Evolutionary conservation across 2,113 vertebrate species (phyloP).

Genomic region (Orientallactaga bullata): DNA sequence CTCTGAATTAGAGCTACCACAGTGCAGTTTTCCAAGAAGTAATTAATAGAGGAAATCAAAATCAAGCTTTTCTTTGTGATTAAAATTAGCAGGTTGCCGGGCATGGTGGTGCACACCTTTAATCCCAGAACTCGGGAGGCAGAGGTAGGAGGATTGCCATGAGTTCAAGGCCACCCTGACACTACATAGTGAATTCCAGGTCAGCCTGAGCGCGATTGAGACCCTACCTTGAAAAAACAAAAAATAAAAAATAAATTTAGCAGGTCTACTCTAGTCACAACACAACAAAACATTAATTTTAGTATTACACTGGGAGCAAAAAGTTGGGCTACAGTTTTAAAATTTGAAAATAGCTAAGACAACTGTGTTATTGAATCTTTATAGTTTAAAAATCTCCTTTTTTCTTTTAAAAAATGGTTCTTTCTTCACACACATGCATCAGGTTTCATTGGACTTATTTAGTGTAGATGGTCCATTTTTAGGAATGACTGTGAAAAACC

Average conservation of each 20-base stretch:
- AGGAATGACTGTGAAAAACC: slow-evolving; percentile 16
- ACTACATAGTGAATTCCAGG: too few relatives aligned
- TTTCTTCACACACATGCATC: neutral
- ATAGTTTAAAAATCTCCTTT: slow-evolving; percentile 12
- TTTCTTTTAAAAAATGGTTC: slow-evolving; percentile 1
- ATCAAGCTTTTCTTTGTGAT: slow-evolving; percentile 38
- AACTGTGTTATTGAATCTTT: neutral
- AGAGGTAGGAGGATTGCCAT: too few relatives aligned
- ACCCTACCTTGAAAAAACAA: too few relatives aligned
- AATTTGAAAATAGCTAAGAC: slow-evolving; percentile 46
- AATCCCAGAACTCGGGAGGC: too few relatives aligned
- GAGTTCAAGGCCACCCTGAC: too few relatives aligned
- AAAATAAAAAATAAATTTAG: too few relatives aligned
- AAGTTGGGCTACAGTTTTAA: neutral
- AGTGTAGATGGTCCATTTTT: neutral
- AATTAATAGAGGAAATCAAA: slow-evolving; percentile 53
- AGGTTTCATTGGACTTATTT: slow-evolving; percentile 34
- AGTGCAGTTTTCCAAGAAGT: neutral
- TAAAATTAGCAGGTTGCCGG: slow-evolving; percentile 43
- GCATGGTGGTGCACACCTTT: too few relatives aligned
- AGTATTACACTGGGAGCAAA: neutral
- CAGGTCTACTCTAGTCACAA: neutral
- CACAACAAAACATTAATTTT: slow-evolving; percentile 41
- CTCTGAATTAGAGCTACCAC: neutral
- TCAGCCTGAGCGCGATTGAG: too few relatives aligned